A percentile compares a stretch with the other conserved stretches of the same genome.
phyloP scores from a whole-genome alignment of 2,113 vertebrate species.

The Periophthalmus modestus region DNA sequence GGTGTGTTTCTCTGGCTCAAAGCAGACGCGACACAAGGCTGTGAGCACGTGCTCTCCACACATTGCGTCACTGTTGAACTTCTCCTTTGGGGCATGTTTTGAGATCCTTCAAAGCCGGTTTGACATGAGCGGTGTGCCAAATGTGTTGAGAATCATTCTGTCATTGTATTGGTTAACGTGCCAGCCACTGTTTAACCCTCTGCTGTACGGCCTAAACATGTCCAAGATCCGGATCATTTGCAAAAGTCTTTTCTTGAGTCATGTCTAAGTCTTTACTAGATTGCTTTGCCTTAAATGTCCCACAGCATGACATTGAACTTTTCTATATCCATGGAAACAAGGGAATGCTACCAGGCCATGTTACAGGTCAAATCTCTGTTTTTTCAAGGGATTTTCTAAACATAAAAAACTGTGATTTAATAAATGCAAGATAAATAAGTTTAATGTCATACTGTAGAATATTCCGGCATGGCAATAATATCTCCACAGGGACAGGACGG shows the following conservation, averaged over 20 bases:
- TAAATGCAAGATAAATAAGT: no score
- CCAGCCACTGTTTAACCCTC: constrained; percentile 16
- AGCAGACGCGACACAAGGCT: not conserved
- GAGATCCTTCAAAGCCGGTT: not conserved
- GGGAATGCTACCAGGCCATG: no score
- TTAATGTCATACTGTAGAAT: no score
- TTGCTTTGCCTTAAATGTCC: not conserved
- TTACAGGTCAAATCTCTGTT: no score
- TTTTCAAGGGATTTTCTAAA: no score
- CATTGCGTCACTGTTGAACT: constrained; percentile 2
- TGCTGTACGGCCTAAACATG: constrained; percentile 22
- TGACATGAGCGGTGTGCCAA: constrained; percentile 2
- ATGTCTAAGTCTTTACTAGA: not conserved
- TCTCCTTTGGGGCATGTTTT: not conserved
- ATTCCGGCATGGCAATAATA: no score
- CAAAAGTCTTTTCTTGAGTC: not conserved
- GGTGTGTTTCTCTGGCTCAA: not conserved
- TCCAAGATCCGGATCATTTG: not conserved
- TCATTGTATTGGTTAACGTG: constrained; percentile 5
- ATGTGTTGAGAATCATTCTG: not conserved
- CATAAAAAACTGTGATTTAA: no score
- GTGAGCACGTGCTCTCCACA: not conserved
- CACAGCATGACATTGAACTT: no score
- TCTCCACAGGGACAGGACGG: no score
- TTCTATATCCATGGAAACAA: no score